Evolutionary conservation across 2,888 invertebrate genomes (phyloP).

Genomic region (Tinea semifulvella): DNA sequence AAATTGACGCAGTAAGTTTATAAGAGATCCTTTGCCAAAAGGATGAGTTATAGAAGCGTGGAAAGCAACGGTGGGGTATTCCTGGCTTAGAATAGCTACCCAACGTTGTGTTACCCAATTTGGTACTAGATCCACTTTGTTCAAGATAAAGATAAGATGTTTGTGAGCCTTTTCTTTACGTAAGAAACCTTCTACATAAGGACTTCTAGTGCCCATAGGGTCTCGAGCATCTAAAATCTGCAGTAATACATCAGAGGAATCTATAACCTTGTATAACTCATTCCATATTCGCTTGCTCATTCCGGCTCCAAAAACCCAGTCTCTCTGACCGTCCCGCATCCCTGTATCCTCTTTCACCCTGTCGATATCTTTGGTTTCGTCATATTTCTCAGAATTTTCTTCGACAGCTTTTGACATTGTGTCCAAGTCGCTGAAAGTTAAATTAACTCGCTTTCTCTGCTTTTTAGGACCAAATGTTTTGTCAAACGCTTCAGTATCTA

Average conservation of each 20-base stretch:
- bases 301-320: conserved; percentile 95
- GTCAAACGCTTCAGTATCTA: conserved; percentile 95
- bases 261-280: conserved; percentile 98
- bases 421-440: conserved; percentile 78
- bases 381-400: conserved; percentile 79
- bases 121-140: conserved; percentile 96
- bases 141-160: conserved; percentile 95
- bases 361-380: conserved; percentile 83
- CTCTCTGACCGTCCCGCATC: conserved; percentile 81
- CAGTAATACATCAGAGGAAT: conserved; percentile 96
- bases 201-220: conserved; percentile 94
- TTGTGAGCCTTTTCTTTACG: conserved; percentile 96
- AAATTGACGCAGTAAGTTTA: conserved; percentile 95
- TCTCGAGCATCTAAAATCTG: conserved; percentile 98
- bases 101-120: conserved; percentile 98
- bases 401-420: conserved; percentile 79
- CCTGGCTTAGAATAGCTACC: conserved; percentile 92
- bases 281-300: conserved; percentile 99
- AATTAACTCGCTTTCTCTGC: conserved; percentile 88
- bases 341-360: conserved; percentile 84
- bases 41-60: conserved; percentile 99
- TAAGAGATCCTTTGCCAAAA: conserved; percentile 96
- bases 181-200: conserved; percentile 90
- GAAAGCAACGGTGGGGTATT: conserved; percentile 98
- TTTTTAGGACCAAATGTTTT: conserved; percentile 96